Conservation (phyloP, 1,140 invertebrate species). For the Patella vulgata region DNA sequence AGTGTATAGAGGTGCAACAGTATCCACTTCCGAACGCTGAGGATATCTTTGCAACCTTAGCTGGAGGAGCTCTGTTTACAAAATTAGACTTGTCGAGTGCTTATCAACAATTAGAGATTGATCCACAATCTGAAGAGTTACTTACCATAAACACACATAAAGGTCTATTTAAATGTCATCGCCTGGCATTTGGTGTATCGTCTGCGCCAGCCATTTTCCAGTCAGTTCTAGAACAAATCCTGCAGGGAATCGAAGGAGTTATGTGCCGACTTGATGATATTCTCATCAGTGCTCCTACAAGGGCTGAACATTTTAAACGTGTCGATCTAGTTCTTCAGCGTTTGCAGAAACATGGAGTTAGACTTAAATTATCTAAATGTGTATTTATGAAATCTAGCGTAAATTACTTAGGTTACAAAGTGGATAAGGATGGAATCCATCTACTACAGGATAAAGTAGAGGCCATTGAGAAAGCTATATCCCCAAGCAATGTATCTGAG, state of each 20-base stretch:
- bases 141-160: conserved; percentile 57
- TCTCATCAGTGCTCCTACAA: neutral
- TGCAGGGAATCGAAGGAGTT: neutral
- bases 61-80: conserved; percentile 48
- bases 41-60: conserved; percentile 41
- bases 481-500: neutral
- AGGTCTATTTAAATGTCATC: conserved; percentile 64
- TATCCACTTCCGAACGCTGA: too few species aligned
- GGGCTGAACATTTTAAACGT: neutral
- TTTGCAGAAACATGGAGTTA: neutral
- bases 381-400: neutral
- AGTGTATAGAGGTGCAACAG: too few species aligned
- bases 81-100: conserved; percentile 46
- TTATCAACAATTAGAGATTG: conserved; percentile 42
- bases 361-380: neutral
- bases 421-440: neutral
- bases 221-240: neutral
- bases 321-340: conserved; percentile 1
- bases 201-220: conserved; percentile 6
- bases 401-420: neutral
- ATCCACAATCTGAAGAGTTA: conserved; percentile 6
- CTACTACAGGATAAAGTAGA: neutral
- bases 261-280: conserved; percentile 1
- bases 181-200: conserved; percentile 68
- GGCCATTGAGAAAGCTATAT: neutral